Base-by-base conservation (phyloP, 2,888 invertebrate species). In the Suillia variegata region DNA sequence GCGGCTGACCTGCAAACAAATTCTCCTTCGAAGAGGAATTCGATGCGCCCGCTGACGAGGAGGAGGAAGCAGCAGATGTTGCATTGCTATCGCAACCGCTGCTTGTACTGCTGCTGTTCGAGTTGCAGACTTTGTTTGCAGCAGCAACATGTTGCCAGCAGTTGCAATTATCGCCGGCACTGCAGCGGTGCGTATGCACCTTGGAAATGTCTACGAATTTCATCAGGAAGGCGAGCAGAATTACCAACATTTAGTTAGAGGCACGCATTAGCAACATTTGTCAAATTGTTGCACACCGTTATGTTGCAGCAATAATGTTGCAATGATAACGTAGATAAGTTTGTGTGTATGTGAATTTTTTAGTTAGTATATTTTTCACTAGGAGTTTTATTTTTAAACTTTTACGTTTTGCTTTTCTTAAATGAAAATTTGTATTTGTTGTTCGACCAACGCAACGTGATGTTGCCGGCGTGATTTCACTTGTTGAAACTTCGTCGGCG, bases 191-290 rank as follows among this genome's bases (percentile, higher is more conserved):
- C 57, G 57, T 53, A 61, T 78, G 80, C 69, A 76, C 64, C 65
- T 79, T 78, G 74, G 80, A 77, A 75, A 81, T 79, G 74, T 82
- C 77, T 69, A 80, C 78, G 75, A 79, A 76, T 79, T 81, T 77
- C 79, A 82, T 80, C 66, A 82, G 74, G 71, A 78, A 80, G 61
- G 80, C 80, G 42, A 82, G 75, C 63, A 82, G 69, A 73, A 80
- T 74, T 73, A 82, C 77, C 73, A 82, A 80, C 82, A 82, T 82
- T 74, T 79, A 80, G 74, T 70, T 69, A 63, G 67, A 65, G 64
- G 58, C 58, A 59, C n/a, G n/a, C 66, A 69, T 67, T 65, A 66
- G 66, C 61, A 52, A 54, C 34, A 54, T 54, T 53, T 53, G 24
- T 55, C n/a, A n/a, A 22, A 38, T 13, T 26, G 21, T 53, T 38